phyloP scores from a whole-genome alignment of 2,888 invertebrate genomes.

The Antitype chi region DNA sequence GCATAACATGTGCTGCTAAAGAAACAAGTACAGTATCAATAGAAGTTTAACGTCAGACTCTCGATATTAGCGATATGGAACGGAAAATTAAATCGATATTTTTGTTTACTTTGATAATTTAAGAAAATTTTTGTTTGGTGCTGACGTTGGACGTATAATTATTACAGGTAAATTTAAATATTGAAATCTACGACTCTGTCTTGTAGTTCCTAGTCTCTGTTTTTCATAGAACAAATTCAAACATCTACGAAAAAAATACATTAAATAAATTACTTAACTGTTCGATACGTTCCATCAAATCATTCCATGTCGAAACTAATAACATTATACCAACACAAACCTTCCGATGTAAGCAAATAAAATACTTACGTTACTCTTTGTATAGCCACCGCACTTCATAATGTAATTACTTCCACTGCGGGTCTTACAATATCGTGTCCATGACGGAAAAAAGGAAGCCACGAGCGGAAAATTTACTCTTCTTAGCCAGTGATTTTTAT shows the following conservation, averaged over 20 bases:
- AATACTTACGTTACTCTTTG: slow-evolving; percentile 35
- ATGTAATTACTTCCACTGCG: slow-evolving; percentile 60
- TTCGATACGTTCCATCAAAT: slow-evolving; percentile 49
- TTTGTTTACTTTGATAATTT: not conserved
- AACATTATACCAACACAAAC: slow-evolving; percentile 55
- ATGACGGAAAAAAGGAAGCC: slow-evolving; percentile 58
- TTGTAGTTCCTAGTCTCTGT: not conserved
- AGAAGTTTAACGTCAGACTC: slow-evolving; percentile 36
- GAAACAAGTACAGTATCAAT: slow-evolving; percentile 48
- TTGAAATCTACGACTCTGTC: not conserved
- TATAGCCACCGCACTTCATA: slow-evolving; percentile 55
- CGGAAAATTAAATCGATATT: not conserved
- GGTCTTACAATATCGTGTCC: slow-evolving; percentile 58
- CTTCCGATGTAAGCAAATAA: slow-evolving; percentile 49
- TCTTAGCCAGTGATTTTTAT: slow-evolving; percentile 64
- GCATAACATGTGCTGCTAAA: slow-evolving; percentile 61
- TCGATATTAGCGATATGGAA: slow-evolving; percentile 4
- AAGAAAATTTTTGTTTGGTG: not conserved
- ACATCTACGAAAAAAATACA: not conserved
- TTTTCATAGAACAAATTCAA: not conserved
- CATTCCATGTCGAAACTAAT: slow-evolving; percentile 45
- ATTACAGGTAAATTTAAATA: not conserved
- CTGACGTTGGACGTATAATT: not conserved
- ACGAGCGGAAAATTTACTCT: slow-evolving; percentile 67
- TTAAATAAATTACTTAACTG: slow-evolving; percentile 39